Conservation (phyloP, 2,888 invertebrate species). For the Hymenopus coronatus region DNA sequence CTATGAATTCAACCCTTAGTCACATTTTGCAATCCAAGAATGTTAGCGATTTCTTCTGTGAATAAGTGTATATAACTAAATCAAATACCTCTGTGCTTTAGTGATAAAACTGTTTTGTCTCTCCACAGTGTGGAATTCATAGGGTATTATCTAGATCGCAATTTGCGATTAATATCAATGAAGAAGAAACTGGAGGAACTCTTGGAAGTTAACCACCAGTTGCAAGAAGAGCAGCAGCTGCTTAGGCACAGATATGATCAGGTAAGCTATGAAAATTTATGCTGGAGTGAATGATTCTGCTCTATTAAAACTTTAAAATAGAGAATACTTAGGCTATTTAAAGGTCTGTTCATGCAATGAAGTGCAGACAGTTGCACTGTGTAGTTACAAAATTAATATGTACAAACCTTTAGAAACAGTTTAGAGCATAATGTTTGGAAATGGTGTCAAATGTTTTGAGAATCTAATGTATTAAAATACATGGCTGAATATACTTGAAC, state of each 20-base stretch:
- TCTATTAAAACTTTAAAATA: neutral
- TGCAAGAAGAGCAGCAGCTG: conserved; percentile 74
- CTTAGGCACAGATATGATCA: conserved; percentile 76
- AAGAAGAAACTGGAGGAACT: conserved; percentile 73
- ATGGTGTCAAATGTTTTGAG: no score
- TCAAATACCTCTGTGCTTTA: neutral
- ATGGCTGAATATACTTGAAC: no score
- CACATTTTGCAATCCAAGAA: no score
- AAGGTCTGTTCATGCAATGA: no score
- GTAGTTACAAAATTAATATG: no score
- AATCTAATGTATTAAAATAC: no score
- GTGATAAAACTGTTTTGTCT: neutral
- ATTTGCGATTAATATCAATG: conserved; percentile 75
- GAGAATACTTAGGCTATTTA: neutral
- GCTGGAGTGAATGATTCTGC: neutral
- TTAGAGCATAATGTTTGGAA: no score
- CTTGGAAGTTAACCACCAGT: conserved; percentile 67
- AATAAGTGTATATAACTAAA: no score
- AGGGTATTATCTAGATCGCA: conserved; percentile 88
- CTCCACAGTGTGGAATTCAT: conserved; percentile 80
- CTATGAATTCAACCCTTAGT: no score
- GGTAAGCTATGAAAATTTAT: conserved; percentile 46
- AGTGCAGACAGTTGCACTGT: no score
- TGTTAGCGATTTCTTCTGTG: no score
- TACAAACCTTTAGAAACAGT: no score